These are phyloP conservation scores for Ceratina japonica DNA, from an alignment of 1,140 invertebrate genomes.

Conservation along the genomic window DNA sequence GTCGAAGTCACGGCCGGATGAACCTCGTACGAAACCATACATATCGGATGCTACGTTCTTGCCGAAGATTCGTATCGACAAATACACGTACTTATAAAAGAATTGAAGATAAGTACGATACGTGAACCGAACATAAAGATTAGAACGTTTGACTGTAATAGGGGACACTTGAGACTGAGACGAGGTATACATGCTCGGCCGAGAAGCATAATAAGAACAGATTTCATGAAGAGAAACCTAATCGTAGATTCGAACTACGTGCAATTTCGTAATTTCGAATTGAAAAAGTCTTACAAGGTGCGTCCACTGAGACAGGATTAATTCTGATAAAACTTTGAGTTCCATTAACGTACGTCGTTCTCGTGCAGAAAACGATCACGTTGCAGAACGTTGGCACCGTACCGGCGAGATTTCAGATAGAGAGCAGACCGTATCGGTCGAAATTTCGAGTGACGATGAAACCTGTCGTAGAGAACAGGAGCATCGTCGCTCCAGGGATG, in stretches of 20 bases:
- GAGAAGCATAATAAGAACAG: conserved; percentile 44
- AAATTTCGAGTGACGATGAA: conserved; percentile 60
- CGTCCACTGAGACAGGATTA: not conserved
- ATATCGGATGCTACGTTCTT: not conserved
- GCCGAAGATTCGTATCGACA: not conserved
- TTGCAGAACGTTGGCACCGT: conserved; percentile 63
- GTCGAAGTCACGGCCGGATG: not conserved
- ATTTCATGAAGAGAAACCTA: conserved; percentile 44
- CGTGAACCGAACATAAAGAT: not conserved
- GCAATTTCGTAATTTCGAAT: conserved; percentile 68
- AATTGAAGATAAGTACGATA: not conserved
- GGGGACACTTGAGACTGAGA: not conserved
- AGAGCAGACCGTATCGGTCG: conserved; percentile 45
- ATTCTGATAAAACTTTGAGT: not conserved
- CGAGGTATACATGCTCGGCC: no score
- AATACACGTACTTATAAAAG: not conserved
- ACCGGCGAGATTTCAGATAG: conserved; percentile 64
- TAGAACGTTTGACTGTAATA: not conserved
- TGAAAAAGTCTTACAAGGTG: conserved; percentile 62
- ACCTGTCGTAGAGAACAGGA: conserved; percentile 25
- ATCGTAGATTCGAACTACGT: conserved; percentile 58
- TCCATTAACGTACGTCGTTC: not conserved
- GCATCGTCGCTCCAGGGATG: conserved; percentile 70
- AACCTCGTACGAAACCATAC: no score
- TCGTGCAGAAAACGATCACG: conserved; percentile 63